Evolutionary conservation across 2,888 invertebrate genomes (phyloP).

Genomic region (Xanthorhoe spadicearia): DNA sequence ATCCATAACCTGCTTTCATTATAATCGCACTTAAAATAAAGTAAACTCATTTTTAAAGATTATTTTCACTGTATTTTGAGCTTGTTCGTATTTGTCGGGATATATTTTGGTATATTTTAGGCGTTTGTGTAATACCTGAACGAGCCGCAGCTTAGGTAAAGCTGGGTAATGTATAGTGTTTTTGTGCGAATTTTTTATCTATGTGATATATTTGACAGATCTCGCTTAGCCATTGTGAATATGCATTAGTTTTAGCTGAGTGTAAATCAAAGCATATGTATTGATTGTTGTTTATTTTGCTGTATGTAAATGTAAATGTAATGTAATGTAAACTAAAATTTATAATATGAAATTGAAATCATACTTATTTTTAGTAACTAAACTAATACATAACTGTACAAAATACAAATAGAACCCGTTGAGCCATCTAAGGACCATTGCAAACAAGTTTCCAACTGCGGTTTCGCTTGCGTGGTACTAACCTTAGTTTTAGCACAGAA

Average conservation of each 20-base stretch:
- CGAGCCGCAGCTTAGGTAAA: slow-evolving; percentile 26
- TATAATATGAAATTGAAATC: too few species aligned
- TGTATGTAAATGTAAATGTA: too few species aligned
- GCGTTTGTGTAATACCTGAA: slow-evolving; percentile 29
- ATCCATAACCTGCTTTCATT: not conserved
- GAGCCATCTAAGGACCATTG: too few species aligned
- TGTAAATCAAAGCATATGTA: not conserved
- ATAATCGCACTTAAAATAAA: slow-evolving; percentile 15
- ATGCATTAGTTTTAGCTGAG: slow-evolving; percentile 8
- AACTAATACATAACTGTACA: too few species aligned
- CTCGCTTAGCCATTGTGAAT: slow-evolving; percentile 8
- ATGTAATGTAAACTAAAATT: too few species aligned
- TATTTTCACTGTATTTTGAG: slow-evolving; percentile 27
- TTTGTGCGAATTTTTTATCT: slow-evolving; percentile 25
- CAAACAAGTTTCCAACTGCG: too few species aligned
- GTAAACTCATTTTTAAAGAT: slow-evolving; percentile 31
- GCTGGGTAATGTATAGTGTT: slow-evolving; percentile 28
- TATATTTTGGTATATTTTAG: slow-evolving; percentile 28
- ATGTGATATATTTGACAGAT: slow-evolving; percentile 28
- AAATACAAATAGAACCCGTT: too few species aligned
- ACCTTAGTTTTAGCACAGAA: too few species aligned
- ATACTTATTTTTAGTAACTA: too few species aligned
- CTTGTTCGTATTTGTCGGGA: slow-evolving; percentile 28
- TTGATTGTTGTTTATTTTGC: not conserved
- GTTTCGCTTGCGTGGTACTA: too few species aligned